Evolutionary conservation across 2,888 invertebrate species (phyloP).

Genomic region (Andrena minutula): DNA sequence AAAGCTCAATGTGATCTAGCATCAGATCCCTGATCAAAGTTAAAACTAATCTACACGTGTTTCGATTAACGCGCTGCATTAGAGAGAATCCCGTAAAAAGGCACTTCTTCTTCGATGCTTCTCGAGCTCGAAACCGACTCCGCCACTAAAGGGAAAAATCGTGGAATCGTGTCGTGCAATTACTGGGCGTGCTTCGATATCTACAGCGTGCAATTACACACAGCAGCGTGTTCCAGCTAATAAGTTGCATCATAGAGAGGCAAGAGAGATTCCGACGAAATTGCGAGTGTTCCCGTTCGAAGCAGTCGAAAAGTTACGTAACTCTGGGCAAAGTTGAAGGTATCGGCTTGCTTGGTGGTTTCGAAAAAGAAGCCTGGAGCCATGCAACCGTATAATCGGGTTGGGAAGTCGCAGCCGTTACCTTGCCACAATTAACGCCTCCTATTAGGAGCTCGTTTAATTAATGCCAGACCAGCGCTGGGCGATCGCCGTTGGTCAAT

Average conservation of each 20-base stretch:
- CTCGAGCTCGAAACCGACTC: neutral
- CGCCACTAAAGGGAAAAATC: constrained; percentile 10
- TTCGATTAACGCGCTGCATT: neutral
- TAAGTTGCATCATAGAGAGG: constrained; percentile 37
- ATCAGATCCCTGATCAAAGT: too few relatives aligned
- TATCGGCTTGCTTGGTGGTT: neutral
- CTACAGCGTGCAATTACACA: constrained; percentile 29
- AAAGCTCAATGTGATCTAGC: too few relatives aligned
- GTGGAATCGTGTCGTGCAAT: constrained; percentile 25
- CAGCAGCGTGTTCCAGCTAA: constrained; percentile 10
- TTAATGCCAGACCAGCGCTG: constrained; percentile 15
- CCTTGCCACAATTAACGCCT: constrained; percentile 35
- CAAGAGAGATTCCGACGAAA: constrained; percentile 40
- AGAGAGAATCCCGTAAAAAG: neutral
- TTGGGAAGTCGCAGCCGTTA: constrained; percentile 30
- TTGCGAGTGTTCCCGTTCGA: constrained; percentile 13
- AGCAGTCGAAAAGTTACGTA: constrained; percentile 11
- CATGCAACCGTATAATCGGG: constrained; percentile 19
- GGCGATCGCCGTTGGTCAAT: constrained; percentile 18
- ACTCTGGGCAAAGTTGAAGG: neutral
- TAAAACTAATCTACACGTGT: too few relatives aligned
- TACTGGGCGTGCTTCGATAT: constrained; percentile 16
- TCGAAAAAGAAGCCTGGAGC: constrained; percentile 1
- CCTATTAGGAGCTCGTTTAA: constrained; percentile 28
- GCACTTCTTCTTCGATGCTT: neutral